Conservation (phyloP, 2,888 invertebrate species). For the Ormyrus labotus region DNA sequence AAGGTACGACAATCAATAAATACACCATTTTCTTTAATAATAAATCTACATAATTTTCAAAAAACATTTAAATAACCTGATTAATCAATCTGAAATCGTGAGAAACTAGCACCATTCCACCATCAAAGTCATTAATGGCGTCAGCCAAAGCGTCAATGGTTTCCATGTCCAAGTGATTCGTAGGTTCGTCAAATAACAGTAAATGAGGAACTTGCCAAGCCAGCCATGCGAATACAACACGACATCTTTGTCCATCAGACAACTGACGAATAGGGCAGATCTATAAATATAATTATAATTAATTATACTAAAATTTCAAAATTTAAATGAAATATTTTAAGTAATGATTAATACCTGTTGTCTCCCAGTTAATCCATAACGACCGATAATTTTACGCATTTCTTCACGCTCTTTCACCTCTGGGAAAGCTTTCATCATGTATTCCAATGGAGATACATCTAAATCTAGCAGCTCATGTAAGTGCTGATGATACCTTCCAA, state of each 20-base stretch:
- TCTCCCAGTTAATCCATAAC: slow-evolving; percentile 97
- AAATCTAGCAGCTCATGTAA: slow-evolving; percentile 96
- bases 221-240: slow-evolving; percentile 98
- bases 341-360: slow-evolving; percentile 84
- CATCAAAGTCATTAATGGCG: slow-evolving; percentile 97
- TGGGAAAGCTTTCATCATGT: slow-evolving; percentile 98
- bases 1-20: slow-evolving; percentile 27
- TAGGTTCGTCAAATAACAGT: slow-evolving; percentile 90
- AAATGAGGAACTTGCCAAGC: slow-evolving; percentile 98
- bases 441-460: slow-evolving; percentile 96
- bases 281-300: slow-evolving; percentile 73
- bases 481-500: slow-evolving; percentile 99
- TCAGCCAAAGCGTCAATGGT: slow-evolving; percentile 99
- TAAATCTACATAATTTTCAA: slow-evolving; percentile 13
- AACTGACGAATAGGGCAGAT: slow-evolving; percentile 93
- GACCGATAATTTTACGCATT: slow-evolving; percentile 98
- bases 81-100: slow-evolving; percentile 99
- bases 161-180: slow-evolving; percentile 98
- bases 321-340: slow-evolving; percentile 4
- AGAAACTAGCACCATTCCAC: slow-evolving; percentile 98
- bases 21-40: not conserved
- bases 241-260: slow-evolving; percentile 98
- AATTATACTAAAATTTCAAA: not conserved
- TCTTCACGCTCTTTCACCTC: slow-evolving; percentile 98
- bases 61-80: slow-evolving; percentile 82